Evolutionary conservation across 2,113 vertebrate species (phyloP), one percentile per base, ranked within the genome.

Genomic region (Salvelinus namaycush): DNA sequence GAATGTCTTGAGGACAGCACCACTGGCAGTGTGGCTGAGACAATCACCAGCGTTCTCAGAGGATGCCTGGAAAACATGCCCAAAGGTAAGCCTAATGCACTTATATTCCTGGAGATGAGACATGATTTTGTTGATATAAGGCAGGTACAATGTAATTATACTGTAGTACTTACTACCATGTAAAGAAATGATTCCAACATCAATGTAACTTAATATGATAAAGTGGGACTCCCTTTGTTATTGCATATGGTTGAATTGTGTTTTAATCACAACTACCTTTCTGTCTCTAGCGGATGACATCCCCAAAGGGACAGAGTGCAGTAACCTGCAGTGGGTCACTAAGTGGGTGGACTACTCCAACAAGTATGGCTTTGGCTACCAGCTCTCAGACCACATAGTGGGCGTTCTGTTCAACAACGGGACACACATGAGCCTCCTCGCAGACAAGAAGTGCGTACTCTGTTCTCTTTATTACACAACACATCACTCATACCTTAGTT

Each of bases 341-440:
- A 99, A 99, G 86, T 99, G 98, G 98, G 97, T 99, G 72, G 98
- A 99, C 90, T 99, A 99, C 80, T 99, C 98, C 48, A 99, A 99
- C 91, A 99, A 99, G 86, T 99, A 99, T 0, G 98, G 98, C 89
- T 99, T 99, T 79, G 98, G 98, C 1, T 99, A 99, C 92, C 98
- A 99, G 92, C 93, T 99, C 81, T 98, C 97, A 1, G 96, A 99
- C 91, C 95, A 98, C 89, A 97, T 95, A 0, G 98, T 99, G 81
- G 97, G 97, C 22, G 97, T 99, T 64, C 96, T 99, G 81, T 99
- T 99, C 93, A 99, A 99, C 93, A 99, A 97, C 2, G 98, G 97
- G 70, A 97, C 94, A 0, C 97, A 99, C 85, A 99, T 99, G 97
- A 99, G 97, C 91, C 95, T 99, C 72, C 92, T 99, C 79, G 95